Evolutionary conservation across 2,797 vertebrate species (phyloP).

Genomic region (Megalops cyprinoides): DNA sequence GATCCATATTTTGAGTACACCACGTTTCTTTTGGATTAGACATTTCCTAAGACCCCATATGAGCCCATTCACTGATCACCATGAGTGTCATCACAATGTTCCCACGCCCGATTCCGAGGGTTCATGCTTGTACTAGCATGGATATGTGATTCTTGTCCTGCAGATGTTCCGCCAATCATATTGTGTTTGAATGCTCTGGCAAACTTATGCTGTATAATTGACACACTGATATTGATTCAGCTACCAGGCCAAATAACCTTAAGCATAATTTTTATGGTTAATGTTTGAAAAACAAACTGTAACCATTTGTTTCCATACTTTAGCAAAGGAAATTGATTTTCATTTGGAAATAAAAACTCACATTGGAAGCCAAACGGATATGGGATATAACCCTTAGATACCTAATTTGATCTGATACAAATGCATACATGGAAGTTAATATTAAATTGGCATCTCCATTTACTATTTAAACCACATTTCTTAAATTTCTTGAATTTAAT

Average conservation of each 20-base stretch:
- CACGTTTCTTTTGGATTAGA: background rate
- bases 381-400: background rate
- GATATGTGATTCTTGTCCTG: background rate
- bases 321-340: conserved; percentile 16
- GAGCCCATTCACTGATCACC: background rate
- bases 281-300: conserved; percentile 22
- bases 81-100: background rate
- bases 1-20: background rate
- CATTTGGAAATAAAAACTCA: conserved; percentile 8
- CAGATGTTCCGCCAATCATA: conserved; percentile 1
- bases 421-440: conserved; percentile 1
- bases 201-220: conserved; percentile 20
- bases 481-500: background rate
- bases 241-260: background rate
- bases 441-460: background rate
- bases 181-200: background rate
- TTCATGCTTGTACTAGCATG: background rate
- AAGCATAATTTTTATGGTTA: conserved; percentile 16
- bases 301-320: background rate
- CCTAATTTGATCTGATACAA: background rate
- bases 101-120: background rate
- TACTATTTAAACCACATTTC: background rate
- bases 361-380: background rate
- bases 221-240: conserved; percentile 25
- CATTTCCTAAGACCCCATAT: background rate